These are phyloP conservation scores for Taxidea taxus DNA, from an alignment of 2,113 vertebrate genomes.

Conservation along the genomic window DNA sequence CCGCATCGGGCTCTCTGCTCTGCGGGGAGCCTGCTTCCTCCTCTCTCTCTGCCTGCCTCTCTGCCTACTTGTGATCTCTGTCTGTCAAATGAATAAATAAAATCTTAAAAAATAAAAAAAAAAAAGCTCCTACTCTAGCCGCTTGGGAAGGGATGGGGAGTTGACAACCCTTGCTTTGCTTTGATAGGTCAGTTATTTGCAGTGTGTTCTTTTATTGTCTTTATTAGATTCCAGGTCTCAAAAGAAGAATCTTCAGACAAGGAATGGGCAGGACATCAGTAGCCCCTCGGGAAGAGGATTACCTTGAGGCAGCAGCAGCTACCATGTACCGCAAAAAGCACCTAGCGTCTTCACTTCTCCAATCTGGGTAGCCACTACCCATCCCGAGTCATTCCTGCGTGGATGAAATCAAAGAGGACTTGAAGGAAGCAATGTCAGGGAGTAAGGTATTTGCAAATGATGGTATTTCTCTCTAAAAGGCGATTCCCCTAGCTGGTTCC, in stretches of 20 bases:
- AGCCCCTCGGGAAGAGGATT: neutral
- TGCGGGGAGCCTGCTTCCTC: too few relatives aligned
- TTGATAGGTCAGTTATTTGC: neutral
- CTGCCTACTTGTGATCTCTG: too few relatives aligned
- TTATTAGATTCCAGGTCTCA: neutral
- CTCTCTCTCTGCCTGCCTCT: too few relatives aligned
- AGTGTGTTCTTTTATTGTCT: neutral
- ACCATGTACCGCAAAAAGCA: neutral
- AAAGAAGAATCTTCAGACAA: neutral
- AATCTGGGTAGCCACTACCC: neutral
- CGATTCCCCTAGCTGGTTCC: neutral
- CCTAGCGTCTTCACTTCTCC: neutral
- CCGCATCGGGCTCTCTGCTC: too few relatives aligned
- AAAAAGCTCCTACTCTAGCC: rapidly evolving
- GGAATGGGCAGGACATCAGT: neutral
- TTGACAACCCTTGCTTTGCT: neutral
- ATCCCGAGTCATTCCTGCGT: neutral
- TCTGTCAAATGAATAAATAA: too few relatives aligned
- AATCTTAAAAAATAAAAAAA: too few relatives aligned
- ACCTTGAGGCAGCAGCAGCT: neutral
- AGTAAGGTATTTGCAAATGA: neutral
- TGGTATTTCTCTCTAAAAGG: neutral
- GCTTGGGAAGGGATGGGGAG: neutral
- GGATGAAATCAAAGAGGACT: neutral
- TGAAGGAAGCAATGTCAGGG: neutral